Evolutionary conservation across 1,140 invertebrate species (phyloP).

Genomic region (Neodiprion lecontei): DNA sequence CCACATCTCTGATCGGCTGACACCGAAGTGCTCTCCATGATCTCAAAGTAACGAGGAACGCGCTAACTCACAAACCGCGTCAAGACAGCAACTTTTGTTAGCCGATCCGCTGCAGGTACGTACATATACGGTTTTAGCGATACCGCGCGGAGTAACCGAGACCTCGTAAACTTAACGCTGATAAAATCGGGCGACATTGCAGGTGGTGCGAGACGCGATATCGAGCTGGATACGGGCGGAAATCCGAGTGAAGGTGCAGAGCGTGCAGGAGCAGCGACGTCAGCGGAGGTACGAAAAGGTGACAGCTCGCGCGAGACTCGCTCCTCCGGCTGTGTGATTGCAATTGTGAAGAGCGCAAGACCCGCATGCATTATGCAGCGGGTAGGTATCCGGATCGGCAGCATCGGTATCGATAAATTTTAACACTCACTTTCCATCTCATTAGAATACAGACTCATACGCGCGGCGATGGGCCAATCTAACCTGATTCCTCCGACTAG

Average conservation of each 20-base stretch:
- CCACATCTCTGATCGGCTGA: neutral
- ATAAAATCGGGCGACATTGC: neutral
- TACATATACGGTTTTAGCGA: neutral
- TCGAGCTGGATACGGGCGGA: neutral
- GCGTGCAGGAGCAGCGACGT: neutral
- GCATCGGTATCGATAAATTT: conserved; percentile 20
- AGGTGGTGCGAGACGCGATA: neutral
- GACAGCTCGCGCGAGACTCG: neutral
- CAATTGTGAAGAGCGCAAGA: conserved; percentile 6
- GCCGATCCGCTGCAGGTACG: neutral
- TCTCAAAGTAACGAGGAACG: conserved; percentile 5
- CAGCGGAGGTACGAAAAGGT: neutral
- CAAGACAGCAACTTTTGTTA: neutral
- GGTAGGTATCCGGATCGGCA: conserved; percentile 21
- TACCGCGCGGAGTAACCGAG: neutral
- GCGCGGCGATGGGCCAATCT: conserved; percentile 11
- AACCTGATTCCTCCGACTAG: neutral
- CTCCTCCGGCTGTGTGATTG: neutral
- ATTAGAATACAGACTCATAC: conserved; percentile 19
- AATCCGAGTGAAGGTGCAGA: neutral
- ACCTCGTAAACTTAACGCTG: conserved; percentile 2
- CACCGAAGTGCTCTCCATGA: neutral
- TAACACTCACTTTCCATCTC: conserved; percentile 26
- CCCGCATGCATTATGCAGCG: conserved; percentile 6
- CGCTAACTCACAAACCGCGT: neutral